Conservation (phyloP, 2,797 vertebrate genomes). For the Cygnus olor region DNA sequence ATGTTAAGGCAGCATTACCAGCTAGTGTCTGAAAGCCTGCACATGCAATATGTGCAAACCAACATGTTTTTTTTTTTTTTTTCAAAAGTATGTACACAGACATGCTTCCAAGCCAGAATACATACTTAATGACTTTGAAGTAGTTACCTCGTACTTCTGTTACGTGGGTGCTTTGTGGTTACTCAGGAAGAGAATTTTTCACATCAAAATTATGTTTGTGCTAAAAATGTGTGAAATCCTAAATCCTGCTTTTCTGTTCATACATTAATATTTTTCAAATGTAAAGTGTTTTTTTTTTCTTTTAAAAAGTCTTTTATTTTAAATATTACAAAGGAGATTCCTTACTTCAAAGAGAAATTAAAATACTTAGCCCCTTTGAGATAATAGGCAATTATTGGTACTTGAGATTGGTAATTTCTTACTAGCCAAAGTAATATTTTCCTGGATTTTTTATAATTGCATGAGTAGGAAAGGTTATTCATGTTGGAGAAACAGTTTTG, state of each 20-base stretch:
- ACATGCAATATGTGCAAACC: conserved; percentile 54
- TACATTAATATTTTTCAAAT: not conserved
- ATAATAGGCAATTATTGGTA: not conserved
- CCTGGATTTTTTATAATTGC: not conserved
- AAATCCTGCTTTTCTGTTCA: not conserved
- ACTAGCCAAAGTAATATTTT: not conserved
- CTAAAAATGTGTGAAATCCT: conserved; percentile 3
- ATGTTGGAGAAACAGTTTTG: not conserved
- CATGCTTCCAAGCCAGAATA: not conserved
- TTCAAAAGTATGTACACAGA: not conserved
- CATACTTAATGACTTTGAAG: not conserved
- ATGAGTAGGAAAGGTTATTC: not conserved
- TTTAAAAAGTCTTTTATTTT: not conserved
- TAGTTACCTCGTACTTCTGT: not conserved
- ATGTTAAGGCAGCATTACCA: conserved; percentile 76
- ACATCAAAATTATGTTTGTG: not conserved
- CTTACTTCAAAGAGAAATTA: not conserved
- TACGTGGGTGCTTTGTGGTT: not conserved
- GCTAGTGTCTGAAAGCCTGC: conserved; percentile 79
- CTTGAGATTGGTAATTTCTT: not conserved
- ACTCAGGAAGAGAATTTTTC: conserved; percentile 4
- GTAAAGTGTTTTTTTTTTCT: not conserved
- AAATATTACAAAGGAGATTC: not conserved
- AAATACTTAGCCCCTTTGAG: not conserved
- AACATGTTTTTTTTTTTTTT: conserved; percentile 52